Percentiles rank a stretch among this genome's conserved stretches.
Evolutionary conservation across 2,888 invertebrate species (phyloP).

Genomic region (Pharmacophagus antenor): DNA sequence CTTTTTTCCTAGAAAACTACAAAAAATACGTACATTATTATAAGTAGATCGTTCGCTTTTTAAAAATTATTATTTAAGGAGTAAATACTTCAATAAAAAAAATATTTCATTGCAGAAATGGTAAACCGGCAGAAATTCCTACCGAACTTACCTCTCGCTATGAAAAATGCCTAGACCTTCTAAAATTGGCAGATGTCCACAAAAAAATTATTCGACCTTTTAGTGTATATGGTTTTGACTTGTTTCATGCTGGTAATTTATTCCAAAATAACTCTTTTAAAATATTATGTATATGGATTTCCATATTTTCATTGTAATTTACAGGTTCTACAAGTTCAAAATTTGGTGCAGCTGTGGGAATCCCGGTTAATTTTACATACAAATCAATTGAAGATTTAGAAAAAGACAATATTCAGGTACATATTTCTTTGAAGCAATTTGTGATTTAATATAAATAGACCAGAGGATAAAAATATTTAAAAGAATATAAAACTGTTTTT

Average conservation of each 20-base stretch:
- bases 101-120: slow-evolving; percentile 68
- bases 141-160: slow-evolving; percentile 72
- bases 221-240: slow-evolving; percentile 86
- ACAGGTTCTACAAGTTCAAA: slow-evolving; percentile 75
- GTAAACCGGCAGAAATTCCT: slow-evolving; percentile 79
- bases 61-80: not conserved
- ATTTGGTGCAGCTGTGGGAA: slow-evolving; percentile 85
- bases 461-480: not conserved
- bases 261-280: not conserved
- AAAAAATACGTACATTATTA: slow-evolving; percentile 83
- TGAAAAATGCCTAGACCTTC: slow-evolving; percentile 80
- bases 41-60: slow-evolving; percentile 55
- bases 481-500: slow-evolving; percentile 25
- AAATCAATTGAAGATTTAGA: slow-evolving; percentile 78
- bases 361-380: slow-evolving; percentile 87
- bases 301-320: slow-evolving; percentile 32
- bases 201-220: slow-evolving; percentile 83
- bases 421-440: slow-evolving; percentile 4
- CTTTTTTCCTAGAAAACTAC: slow-evolving; percentile 82
- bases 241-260: slow-evolving; percentile 84
- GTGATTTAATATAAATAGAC: not conserved
- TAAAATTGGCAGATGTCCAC: slow-evolving; percentile 77
- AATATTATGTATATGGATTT: not conserved
- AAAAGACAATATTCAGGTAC: slow-evolving; percentile 78
- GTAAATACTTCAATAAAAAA: slow-evolving; percentile 23